phyloP scores from a whole-genome alignment of 2,797 vertebrate genomes.

The Pseudochirops corinnae region DNA sequence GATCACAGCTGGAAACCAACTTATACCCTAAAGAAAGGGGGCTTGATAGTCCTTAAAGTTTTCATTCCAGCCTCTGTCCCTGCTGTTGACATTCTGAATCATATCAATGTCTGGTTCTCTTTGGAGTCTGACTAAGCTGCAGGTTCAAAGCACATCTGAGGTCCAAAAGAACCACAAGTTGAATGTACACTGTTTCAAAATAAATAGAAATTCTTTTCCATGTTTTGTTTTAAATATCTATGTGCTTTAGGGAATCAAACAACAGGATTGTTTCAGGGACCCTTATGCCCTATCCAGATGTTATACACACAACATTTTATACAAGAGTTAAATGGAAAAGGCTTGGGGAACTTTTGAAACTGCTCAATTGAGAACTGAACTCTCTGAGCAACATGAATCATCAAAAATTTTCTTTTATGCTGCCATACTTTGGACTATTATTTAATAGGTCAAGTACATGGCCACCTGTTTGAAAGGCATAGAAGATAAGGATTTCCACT shows the following conservation, averaged over 20 bases:
- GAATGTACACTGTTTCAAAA: slow-evolving; percentile 66
- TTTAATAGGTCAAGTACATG: slow-evolving; percentile 17
- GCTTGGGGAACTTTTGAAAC: slow-evolving; percentile 1
- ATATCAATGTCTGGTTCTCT: slow-evolving; percentile 72
- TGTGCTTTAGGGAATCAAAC: slow-evolving; percentile 14
- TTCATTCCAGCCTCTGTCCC: slow-evolving; percentile 71
- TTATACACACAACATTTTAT: not conserved
- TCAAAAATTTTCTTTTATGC: not conserved
- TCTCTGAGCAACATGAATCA: slow-evolving; percentile 36
- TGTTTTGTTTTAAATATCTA: slow-evolving; percentile 13
- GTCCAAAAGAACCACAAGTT: slow-evolving; percentile 69
- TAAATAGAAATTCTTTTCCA: slow-evolving; percentile 65
- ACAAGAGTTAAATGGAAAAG: slow-evolving; percentile 22
- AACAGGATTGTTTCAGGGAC: slow-evolving; percentile 13
- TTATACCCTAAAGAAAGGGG: slow-evolving; percentile 78
- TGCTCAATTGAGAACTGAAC: not conserved
- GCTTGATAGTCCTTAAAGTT: slow-evolving; percentile 80
- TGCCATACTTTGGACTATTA: slow-evolving; percentile 14
- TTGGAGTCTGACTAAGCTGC: slow-evolving; percentile 67
- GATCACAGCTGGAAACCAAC: slow-evolving; percentile 80
- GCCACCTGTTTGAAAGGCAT: not conserved
- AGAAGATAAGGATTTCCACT: slow-evolving; percentile 25
- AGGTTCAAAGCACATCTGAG: slow-evolving; percentile 71
- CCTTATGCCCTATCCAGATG: not conserved
- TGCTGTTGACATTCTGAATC: slow-evolving; percentile 75